Conservation (phyloP, 2,113 vertebrate species). For the Hippocampus mohnikei region DNA sequence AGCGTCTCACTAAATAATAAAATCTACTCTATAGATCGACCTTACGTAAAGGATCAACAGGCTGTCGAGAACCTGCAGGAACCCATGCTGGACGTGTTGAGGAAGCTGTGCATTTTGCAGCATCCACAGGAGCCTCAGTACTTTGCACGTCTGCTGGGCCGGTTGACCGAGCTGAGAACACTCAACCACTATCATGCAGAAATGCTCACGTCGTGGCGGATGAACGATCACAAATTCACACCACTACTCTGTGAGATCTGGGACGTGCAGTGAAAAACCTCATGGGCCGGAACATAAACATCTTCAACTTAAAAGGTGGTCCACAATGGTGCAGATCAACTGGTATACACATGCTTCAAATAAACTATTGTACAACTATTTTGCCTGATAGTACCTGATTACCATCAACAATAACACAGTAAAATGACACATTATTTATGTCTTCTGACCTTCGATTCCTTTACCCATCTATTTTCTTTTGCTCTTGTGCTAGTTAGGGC, state of each 20-base stretch:
- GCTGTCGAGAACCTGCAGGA: slow-evolving; percentile 93
- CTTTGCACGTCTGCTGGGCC: slow-evolving; percentile 92
- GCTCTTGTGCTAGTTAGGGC: background rate
- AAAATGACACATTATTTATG: background rate
- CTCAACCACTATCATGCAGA: slow-evolving; percentile 94
- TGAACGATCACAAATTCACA: slow-evolving; percentile 93
- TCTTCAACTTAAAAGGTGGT: slow-evolving; percentile 11
- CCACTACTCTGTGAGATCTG: slow-evolving; percentile 98
- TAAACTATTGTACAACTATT: slow-evolving; percentile 2
- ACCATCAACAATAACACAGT: background rate
- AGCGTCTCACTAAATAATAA: background rate
- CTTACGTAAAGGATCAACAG: slow-evolving; percentile 86
- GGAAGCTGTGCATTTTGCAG: slow-evolving; percentile 84
- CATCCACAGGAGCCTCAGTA: slow-evolving; percentile 88
- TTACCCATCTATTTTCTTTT: background rate
- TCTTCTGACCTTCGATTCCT: background rate
- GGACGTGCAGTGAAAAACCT: slow-evolving; percentile 84
- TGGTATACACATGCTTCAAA: slow-evolving; percentile 3
- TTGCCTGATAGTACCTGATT: slow-evolving; percentile 7
- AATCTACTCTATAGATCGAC: slow-evolving; percentile 75
- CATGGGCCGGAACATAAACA: slow-evolving; percentile 19
- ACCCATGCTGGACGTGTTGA: slow-evolving; percentile 83
- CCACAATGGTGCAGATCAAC: slow-evolving; percentile 12
- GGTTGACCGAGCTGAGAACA: slow-evolving; percentile 90
- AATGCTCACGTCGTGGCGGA: slow-evolving; percentile 94